A percentile compares a stretch with the other conserved stretches of the same genome.
Evolutionary conservation across 64 coral and sea anemone genomes (phyloP).

Genomic region (Orbicella faveolata): DNA sequence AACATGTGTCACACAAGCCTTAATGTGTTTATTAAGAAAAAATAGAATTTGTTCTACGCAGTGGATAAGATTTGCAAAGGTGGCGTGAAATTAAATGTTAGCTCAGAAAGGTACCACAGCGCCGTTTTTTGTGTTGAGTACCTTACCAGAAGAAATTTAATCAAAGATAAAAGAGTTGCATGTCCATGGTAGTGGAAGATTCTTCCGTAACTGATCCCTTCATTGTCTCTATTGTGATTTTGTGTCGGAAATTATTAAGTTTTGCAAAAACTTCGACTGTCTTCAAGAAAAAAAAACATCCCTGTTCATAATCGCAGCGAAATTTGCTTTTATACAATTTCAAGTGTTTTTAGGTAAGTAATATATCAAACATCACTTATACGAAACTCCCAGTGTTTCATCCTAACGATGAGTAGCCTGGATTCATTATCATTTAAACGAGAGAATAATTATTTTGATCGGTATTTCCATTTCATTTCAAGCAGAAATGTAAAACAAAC

Average conservation of each 20-base stretch:
- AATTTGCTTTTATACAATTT: constrained; percentile 5
- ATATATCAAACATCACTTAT: background rate
- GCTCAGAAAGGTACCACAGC: background rate
- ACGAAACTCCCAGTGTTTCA: background rate
- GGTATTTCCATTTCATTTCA: too few species aligned
- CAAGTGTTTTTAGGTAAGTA: constrained; percentile 2
- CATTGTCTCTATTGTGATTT: constrained; percentile 20
- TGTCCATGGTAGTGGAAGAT: background rate
- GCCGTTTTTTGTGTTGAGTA: background rate
- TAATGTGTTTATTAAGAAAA: constrained; percentile 77
- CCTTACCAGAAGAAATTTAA: background rate
- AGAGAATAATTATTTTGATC: too few species aligned
- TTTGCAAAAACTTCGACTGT: background rate
- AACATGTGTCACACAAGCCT: constrained; percentile 58
- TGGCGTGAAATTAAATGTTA: background rate
- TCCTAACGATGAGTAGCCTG: background rate
- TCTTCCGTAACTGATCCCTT: constrained; percentile 29
- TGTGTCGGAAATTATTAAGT: constrained; percentile 45
- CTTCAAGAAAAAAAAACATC: background rate
- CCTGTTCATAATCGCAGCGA: background rate
- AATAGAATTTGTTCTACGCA: constrained; percentile 23
- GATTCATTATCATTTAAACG: background rate
- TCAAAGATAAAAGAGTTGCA: constrained; percentile 27
- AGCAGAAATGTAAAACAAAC: background rate
- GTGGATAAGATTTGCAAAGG: background rate